These are phyloP conservation scores for Gryon sp. DNA, from an alignment of 1,140 invertebrate species.

Conservation along the genomic window DNA sequence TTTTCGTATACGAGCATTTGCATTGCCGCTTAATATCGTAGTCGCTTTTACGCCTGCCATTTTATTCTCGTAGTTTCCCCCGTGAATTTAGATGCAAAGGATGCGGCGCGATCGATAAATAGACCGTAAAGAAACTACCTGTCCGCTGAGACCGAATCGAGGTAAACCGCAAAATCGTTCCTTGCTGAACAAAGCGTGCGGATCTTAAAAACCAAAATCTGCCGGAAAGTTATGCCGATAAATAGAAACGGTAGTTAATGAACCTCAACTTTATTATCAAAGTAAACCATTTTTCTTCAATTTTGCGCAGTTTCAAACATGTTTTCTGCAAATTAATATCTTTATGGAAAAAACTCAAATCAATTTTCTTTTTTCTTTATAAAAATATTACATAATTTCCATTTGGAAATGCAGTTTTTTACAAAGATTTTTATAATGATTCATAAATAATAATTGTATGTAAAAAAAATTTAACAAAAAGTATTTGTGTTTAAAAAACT, in stretches of 20 bases:
- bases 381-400: no score
- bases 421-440: neutral
- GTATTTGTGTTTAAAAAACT: no score
- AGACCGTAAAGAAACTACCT: slow-evolving; percentile 64
- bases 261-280: slow-evolving; percentile 5
- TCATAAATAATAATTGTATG: neutral
- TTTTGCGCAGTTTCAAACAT: no score
- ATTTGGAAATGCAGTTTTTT: no score
- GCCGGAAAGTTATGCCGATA: slow-evolving; percentile 21
- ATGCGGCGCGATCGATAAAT: slow-evolving; percentile 62
- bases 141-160: slow-evolving; percentile 42
- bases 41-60: slow-evolving; percentile 57
- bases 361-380: no score
- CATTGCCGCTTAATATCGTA: slow-evolving; percentile 61
- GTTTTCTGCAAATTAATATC: slow-evolving; percentile 1
- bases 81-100: slow-evolving; percentile 64
- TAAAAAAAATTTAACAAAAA: no score
- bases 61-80: slow-evolving; percentile 64
- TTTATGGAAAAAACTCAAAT: no score
- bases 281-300: neutral
- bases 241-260: slow-evolving; percentile 40
- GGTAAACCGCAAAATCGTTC: slow-evolving; percentile 58
- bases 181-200: slow-evolving; percentile 45
- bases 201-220: slow-evolving; percentile 22
- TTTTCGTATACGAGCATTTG: slow-evolving; percentile 59